phyloP scores from a whole-genome alignment of 2,113 vertebrate genomes.

The Scalopus aquaticus region DNA sequence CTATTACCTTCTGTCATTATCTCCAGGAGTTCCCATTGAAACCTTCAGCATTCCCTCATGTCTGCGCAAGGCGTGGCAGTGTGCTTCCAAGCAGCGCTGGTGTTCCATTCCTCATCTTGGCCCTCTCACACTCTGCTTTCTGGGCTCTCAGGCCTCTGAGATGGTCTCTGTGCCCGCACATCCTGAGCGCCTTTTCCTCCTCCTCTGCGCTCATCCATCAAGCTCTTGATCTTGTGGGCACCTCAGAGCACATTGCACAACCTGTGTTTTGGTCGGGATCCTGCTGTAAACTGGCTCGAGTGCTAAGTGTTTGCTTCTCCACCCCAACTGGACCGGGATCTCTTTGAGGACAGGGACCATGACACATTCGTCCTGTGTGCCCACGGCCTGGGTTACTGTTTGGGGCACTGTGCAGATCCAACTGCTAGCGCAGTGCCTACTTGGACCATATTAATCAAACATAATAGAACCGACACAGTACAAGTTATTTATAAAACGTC shows the following conservation, averaged over 20 bases:
- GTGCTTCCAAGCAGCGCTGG: not conserved
- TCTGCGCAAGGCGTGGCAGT: not conserved
- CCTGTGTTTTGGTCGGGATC: not conserved
- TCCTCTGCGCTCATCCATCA: not conserved
- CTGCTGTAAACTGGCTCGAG: not conserved
- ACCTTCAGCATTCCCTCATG: not conserved
- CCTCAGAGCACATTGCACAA: not conserved
- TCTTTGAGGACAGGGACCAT: not conserved
- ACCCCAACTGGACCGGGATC: not conserved
- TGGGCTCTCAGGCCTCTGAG: not conserved
- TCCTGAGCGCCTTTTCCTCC: not conserved
- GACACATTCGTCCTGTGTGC: not conserved
- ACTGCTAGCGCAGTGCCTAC: not conserved
- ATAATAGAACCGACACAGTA: not conserved
- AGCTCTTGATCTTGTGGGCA: not conserved
- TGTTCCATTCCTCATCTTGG: not conserved
- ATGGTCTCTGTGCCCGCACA: not conserved
- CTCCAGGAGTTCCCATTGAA: not conserved
- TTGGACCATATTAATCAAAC: not conserved
- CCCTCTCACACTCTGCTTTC: not conserved
- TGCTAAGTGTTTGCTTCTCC: not conserved
- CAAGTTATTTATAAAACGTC: slow-evolving; percentile 37
- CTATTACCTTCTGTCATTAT: not conserved
- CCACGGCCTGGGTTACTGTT: not conserved
- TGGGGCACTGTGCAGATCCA: not conserved